A percentile compares a stretch with the other conserved stretches of the same genome.
Evolutionary conservation across 2,797 vertebrate species (phyloP).

Genomic region (Acridotheres tristis): DNA sequence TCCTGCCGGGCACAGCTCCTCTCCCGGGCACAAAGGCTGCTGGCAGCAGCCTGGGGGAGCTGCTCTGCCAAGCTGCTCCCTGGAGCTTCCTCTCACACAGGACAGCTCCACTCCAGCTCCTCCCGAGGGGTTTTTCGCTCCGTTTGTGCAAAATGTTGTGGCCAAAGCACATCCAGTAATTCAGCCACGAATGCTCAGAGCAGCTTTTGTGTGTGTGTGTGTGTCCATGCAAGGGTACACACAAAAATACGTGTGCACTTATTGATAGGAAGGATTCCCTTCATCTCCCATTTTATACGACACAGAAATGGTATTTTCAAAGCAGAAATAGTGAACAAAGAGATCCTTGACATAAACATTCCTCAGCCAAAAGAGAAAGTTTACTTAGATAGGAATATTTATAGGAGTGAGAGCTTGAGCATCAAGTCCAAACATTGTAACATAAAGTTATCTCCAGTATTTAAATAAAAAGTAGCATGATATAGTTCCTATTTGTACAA

Average conservation of each 20-base stretch:
- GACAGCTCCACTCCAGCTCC: neutral
- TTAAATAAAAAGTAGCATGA: neutral
- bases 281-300: neutral
- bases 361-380: neutral
- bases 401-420: neutral
- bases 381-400: neutral
- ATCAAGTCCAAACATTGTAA: neutral
- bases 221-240: neutral
- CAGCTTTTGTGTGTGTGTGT: neutral
- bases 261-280: neutral
- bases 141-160: neutral
- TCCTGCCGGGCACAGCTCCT: neutral
- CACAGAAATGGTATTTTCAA: neutral
- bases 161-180: neutral
- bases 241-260: neutral
- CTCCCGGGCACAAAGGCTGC: neutral
- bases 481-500: neutral
- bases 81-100: neutral
- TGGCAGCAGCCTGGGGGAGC: neutral
- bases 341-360: neutral
- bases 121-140: neutral
- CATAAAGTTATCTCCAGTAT: neutral
- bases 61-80: neutral
- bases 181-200: neutral
- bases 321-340: neutral